phyloP scores from a whole-genome alignment of 2,113 vertebrate genomes.

The Gambusia holbrooki region DNA sequence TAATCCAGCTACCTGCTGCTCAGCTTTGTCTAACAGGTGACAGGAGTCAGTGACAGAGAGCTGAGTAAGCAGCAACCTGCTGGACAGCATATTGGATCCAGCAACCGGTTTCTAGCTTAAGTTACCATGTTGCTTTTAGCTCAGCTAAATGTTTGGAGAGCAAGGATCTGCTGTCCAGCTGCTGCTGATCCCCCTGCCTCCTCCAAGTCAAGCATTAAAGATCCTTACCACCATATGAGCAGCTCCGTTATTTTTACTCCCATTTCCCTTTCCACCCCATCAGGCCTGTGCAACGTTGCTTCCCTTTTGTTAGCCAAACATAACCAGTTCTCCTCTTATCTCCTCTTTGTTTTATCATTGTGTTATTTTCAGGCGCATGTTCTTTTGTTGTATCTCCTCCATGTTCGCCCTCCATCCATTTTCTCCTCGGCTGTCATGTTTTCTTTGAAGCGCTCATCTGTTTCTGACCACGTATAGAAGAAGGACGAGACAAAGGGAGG shows the following conservation, averaged over 20 bases:
- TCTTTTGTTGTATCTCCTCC: not conserved
- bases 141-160: slow-evolving; percentile 8
- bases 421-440: slow-evolving; percentile 28
- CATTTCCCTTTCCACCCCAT: not conserved
- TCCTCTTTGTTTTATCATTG: not conserved
- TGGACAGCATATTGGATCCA: not conserved
- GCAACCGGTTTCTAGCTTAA: not conserved
- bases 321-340: not conserved
- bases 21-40: slow-evolving; percentile 3
- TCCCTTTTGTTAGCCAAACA: not conserved
- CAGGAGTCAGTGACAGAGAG: not conserved
- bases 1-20: slow-evolving; percentile 7
- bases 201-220: not conserved
- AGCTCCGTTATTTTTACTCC: not conserved
- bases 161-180: slow-evolving; percentile 12
- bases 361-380: not conserved
- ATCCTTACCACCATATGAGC: not conserved
- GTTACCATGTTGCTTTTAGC: not conserved
- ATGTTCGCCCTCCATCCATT: slow-evolving; percentile 35
- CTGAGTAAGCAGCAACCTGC: not conserved
- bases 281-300: not conserved
- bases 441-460: slow-evolving; percentile 29
- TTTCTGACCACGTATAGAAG: slow-evolving; percentile 23
- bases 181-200: not conserved
- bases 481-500: slow-evolving; percentile 12